Conservation (phyloP, 1,140 invertebrate species). For the Polyergus mexicanus region DNA sequence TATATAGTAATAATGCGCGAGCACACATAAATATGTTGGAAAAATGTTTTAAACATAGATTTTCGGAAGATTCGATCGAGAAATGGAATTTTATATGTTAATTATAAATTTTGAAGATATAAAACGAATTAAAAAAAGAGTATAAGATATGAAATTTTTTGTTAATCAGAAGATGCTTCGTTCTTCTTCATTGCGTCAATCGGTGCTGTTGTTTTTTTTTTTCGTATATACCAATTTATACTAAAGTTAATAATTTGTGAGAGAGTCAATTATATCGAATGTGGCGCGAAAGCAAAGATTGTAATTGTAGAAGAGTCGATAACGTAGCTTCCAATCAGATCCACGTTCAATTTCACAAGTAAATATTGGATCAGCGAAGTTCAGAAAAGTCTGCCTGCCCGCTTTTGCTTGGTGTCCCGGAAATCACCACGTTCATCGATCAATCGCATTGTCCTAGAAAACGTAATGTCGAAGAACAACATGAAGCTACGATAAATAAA, state of each 20-base stretch:
- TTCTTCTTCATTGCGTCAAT: not conserved
- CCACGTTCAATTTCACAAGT: slow-evolving; percentile 52
- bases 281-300: slow-evolving; percentile 24
- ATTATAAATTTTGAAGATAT: not conserved
- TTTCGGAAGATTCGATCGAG: not conserved
- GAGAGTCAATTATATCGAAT: slow-evolving; percentile 24
- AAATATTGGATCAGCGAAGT: slow-evolving; percentile 51
- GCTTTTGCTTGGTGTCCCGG: slow-evolving; percentile 19
- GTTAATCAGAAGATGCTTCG: not conserved
- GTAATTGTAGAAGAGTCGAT: slow-evolving; percentile 10
- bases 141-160: not conserved
- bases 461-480: slow-evolving; percentile 15
- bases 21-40: not conserved
- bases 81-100: not conserved
- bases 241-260: slow-evolving; percentile 26
- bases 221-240: not conserved
- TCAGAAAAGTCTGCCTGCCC: slow-evolving; percentile 3
- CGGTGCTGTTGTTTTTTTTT: not conserved
- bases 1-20: not conserved
- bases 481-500: slow-evolving; percentile 32
- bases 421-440: slow-evolving; percentile 55
- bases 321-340: slow-evolving; percentile 38
- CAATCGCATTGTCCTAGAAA: slow-evolving; percentile 54
- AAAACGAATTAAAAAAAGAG: not conserved
- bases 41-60: not conserved